phyloP scores from a whole-genome alignment of 2,888 invertebrate species.

The Anarsia innoxiella region DNA sequence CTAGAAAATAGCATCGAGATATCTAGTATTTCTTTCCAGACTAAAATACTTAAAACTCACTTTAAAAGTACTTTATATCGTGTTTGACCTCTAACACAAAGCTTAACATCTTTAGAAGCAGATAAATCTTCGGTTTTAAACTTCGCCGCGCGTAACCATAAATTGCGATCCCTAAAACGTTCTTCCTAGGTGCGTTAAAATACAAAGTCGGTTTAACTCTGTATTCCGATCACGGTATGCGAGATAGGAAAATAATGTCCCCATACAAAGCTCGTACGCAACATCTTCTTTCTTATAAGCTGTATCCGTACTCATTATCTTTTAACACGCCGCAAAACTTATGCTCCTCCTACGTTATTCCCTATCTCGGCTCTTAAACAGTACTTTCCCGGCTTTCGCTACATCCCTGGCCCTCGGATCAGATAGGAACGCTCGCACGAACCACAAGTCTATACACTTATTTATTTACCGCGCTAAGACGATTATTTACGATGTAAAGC shows the following conservation, averaged over 20 bases:
- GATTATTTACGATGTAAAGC: slow-evolving; percentile 69
- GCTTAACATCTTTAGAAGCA: slow-evolving; percentile 38
- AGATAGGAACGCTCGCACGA: slow-evolving; percentile 54
- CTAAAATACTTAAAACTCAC: slow-evolving; percentile 36
- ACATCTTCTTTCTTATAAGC: slow-evolving; percentile 52
- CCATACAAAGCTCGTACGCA: slow-evolving; percentile 52
- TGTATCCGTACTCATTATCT: slow-evolving; percentile 65
- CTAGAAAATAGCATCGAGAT: no score
- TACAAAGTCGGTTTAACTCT: slow-evolving; percentile 42
- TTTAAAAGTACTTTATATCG: slow-evolving; percentile 39
- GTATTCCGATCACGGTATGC: slow-evolving; percentile 30
- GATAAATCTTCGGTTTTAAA: slow-evolving; percentile 61
- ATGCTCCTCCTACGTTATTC: slow-evolving; percentile 54
- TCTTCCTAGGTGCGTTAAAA: slow-evolving; percentile 51
- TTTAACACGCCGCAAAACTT: slow-evolving; percentile 62
- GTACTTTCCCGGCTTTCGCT: slow-evolving; percentile 55
- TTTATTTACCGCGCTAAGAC: slow-evolving; percentile 66
- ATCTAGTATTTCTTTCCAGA: slow-evolving; percentile 27
- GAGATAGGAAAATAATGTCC: slow-evolving; percentile 59
- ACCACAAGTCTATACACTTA: slow-evolving; percentile 54
- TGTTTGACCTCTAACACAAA: slow-evolving; percentile 46
- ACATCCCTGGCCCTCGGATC: slow-evolving; percentile 54
- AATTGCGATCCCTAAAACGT: slow-evolving; percentile 49
- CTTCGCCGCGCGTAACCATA: slow-evolving; percentile 49
- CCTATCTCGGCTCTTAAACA: slow-evolving; percentile 64